A percentile compares a stretch with the other conserved stretches of the same genome.
Conservation (phyloP, 2,888 invertebrate species). For the Drosophila macrospina region DNA sequence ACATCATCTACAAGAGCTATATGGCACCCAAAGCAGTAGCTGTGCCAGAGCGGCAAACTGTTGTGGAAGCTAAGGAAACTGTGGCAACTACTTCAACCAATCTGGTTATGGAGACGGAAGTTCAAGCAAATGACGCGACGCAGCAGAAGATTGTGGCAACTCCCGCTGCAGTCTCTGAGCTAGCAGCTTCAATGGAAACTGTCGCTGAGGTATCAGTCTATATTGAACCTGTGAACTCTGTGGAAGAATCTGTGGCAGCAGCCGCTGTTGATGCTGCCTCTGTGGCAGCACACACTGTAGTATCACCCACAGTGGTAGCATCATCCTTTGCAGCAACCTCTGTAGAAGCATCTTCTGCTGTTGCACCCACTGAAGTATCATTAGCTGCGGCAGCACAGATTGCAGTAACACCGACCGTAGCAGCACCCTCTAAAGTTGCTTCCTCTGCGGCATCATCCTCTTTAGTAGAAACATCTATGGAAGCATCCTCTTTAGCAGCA, state of each 20-base stretch:
- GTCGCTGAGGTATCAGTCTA: background rate
- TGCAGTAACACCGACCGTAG: too few relatives aligned
- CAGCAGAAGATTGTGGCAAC: background rate
- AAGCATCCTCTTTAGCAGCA: too few relatives aligned
- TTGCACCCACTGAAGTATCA: background rate
- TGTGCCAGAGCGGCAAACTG: too few relatives aligned
- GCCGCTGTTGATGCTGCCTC: background rate
- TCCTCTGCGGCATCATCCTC: background rate
- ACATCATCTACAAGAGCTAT: slow-evolving; percentile 70
- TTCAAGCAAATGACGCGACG: background rate
- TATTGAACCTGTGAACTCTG: background rate
- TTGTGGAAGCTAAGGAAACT: background rate
- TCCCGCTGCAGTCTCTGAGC: background rate
- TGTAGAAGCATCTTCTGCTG: too few relatives aligned
- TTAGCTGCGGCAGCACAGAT: too few relatives aligned
- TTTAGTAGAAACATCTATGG: too few relatives aligned
- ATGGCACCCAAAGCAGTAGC: slow-evolving; percentile 50
- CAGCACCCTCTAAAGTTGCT: too few relatives aligned
- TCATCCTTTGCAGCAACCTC: background rate
- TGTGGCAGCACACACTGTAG: background rate
- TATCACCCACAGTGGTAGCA: background rate
- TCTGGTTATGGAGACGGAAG: background rate
- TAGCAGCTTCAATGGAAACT: background rate
- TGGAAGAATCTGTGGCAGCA: background rate
- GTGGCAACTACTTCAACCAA: background rate